These are phyloP conservation scores for Percina caprodes DNA, from an alignment of 2,113 vertebrate genomes.

Conservation along the genomic window DNA sequence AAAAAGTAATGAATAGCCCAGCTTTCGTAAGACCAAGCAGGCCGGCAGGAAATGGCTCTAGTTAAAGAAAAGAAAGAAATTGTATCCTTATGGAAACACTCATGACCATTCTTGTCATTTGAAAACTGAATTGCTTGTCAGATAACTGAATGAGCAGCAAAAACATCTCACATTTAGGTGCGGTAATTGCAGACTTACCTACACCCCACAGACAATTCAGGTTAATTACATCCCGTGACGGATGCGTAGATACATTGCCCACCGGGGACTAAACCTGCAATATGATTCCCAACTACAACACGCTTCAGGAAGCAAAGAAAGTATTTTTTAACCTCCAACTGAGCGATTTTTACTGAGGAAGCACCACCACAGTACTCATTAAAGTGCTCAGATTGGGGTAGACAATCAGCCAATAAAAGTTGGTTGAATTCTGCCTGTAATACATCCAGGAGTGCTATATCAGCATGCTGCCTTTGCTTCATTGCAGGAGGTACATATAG, in stretches of 20 bases:
- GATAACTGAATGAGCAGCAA: conserved; percentile 64
- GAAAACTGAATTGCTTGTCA: conserved; percentile 53
- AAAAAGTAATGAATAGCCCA: conserved; percentile 20
- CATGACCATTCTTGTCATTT: conserved; percentile 32
- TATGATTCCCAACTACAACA: conserved; percentile 63
- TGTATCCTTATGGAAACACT: conserved; percentile 12
- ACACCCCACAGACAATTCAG: conserved; percentile 73
- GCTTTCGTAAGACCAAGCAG: conserved; percentile 7
- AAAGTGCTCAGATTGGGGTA: conserved; percentile 67
- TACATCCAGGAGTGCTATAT: conserved; percentile 79
- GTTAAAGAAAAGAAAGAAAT: conserved; percentile 34
- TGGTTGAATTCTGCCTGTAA: conserved; percentile 78
- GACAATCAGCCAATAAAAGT: conserved; percentile 79
- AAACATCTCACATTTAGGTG: conserved; percentile 48
- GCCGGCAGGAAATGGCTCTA: background rate
- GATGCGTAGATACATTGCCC: conserved; percentile 65
- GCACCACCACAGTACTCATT: conserved; percentile 74
- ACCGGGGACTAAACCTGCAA: conserved; percentile 67
- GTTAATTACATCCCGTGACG: conserved; percentile 79
- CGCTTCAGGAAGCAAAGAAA: conserved; percentile 66
- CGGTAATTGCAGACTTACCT: conserved; percentile 74
- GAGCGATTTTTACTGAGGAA: conserved; percentile 69
- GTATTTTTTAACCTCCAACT: conserved; percentile 68
- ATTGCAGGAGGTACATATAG: conserved; percentile 63
- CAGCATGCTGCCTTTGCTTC: conserved; percentile 73